Evolutionary conservation across 2,888 invertebrate genomes (phyloP), one percentile per base, ranked within the genome.

Genomic region (Drosophila meridionalis): DNA sequence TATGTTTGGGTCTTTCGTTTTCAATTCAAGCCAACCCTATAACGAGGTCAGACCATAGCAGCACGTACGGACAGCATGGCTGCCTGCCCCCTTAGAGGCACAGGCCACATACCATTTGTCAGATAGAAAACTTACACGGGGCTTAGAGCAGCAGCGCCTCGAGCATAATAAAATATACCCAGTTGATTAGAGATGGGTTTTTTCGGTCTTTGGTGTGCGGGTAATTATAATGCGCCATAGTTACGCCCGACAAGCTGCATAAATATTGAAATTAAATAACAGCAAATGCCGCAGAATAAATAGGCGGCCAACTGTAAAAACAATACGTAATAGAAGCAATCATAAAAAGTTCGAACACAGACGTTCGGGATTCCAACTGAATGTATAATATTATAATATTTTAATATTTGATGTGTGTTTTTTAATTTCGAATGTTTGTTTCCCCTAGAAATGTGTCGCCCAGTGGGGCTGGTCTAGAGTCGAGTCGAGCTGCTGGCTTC

Each of bases 211-310:
- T 9, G 53, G 48, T 12, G 45, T 55, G 52, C 50, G 75, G 80
- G 65, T 83, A 87, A 86, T 88, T 85, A 84, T 80, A 76, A 87
- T 85, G 81, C 76, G 81, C 61, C 73, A 73, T 56, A 78, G 88
- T 85, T 86, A 87, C 81, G 85, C 79, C 81, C 72, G 83, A 76
- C 74, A 86, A 76, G 86, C 88, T 85, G 85, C 88, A 87, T 87
- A 86, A 87, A 87, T 86, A 87, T 86, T 85, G 75, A 86, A 87
- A 83, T 88, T 70, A 75, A 87, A 85, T 85, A 85, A 87, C 76
- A 78, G 70, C 81, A 87, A 87, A 81, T 78, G 73, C 77, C 62
- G 63, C 62, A 74, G 63, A 82, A 82, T 76, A 76, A 82, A 78
- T 76, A 72, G 68, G 70, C 64, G 76, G 62, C 64, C 85, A 82